A percentile compares a stretch with the other conserved stretches of the same genome.
These are phyloP conservation scores for Oncorhynchus masou DNA, from an alignment of 2,113 vertebrate species.

Conservation along the genomic window DNA sequence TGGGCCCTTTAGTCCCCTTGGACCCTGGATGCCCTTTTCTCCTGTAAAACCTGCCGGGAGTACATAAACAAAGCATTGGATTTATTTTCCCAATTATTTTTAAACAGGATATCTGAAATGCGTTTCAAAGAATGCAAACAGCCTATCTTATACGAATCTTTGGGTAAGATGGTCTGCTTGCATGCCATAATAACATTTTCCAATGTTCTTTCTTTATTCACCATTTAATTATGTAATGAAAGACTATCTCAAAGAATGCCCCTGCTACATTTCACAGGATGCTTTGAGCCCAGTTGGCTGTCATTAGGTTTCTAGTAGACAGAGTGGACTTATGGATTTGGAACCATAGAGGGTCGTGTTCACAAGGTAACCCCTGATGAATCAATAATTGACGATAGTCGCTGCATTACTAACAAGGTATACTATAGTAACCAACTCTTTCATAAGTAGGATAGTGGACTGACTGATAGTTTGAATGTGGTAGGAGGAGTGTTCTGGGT, in stretches of 20 bases:
- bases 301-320: not conserved
- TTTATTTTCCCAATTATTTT: slow-evolving; percentile 4
- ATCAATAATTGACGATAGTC: too few relatives aligned
- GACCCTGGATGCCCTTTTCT: slow-evolving; percentile 81
- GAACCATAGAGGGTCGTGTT: too few relatives aligned
- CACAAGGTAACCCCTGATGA: too few relatives aligned
- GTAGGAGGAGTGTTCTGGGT: too few relatives aligned
- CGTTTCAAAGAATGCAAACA: not conserved
- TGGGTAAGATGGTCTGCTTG: not conserved
- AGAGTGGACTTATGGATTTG: too few relatives aligned
- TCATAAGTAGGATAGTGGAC: too few relatives aligned
- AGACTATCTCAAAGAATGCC: not conserved
- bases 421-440: too few relatives aligned
- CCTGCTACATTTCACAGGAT: not conserved
- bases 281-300: not conserved
- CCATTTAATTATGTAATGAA: not conserved
- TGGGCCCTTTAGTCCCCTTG: slow-evolving; percentile 79
- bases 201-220: too few relatives aligned
- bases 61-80: not conserved
- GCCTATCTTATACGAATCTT: not conserved
- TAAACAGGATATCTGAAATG: slow-evolving; percentile 2
- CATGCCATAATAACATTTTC: too few relatives aligned
- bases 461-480: too few relatives aligned
- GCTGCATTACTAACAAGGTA: too few relatives aligned
- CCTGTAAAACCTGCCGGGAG: slow-evolving; percentile 76